A percentile compares a stretch with the other conserved stretches of the same genome.
Conservation (phyloP, 2,797 vertebrate species). For the Jordanella pulchra region DNA sequence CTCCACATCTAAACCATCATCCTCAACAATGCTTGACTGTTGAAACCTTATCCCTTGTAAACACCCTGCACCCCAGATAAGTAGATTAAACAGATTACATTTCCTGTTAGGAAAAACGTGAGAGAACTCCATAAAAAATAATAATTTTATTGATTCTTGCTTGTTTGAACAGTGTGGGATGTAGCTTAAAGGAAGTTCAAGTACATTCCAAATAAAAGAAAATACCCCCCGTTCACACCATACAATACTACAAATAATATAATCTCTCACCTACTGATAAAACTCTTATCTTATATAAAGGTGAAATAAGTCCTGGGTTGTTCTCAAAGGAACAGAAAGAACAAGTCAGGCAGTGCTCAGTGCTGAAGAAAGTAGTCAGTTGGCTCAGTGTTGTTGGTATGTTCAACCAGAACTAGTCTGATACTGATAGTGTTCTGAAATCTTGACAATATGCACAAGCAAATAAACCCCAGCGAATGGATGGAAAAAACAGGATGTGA, state of each 20-base stretch:
- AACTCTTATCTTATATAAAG: conserved; percentile 35
- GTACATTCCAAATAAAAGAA: conserved; percentile 40
- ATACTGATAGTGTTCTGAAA: conserved; percentile 25
- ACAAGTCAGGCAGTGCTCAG: conserved; percentile 58
- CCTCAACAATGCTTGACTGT: conserved; percentile 41
- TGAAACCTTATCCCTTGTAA: conserved; percentile 58
- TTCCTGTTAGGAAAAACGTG: conserved; percentile 40
- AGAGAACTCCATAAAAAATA: conserved; percentile 61
- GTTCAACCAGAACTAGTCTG: conserved; percentile 18
- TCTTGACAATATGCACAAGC: conserved; percentile 20
- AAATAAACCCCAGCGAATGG: conserved; percentile 22
- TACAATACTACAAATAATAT: conserved; percentile 31
- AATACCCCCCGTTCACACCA: conserved; percentile 14
- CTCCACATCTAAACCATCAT: conserved; percentile 37
- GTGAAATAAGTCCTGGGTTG: conserved; percentile 48
- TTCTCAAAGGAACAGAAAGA: conserved; percentile 36
- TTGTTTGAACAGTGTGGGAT: conserved; percentile 35
- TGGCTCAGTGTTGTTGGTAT: conserved; percentile 52
- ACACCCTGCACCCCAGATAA: conserved; percentile 40
- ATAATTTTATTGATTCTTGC: conserved; percentile 51
- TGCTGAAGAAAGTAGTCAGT: conserved; percentile 31
- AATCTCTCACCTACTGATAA: conserved; percentile 38
- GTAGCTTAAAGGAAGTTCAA: conserved; percentile 42
- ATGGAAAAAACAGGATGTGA: conserved; percentile 6
- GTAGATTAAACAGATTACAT: conserved; percentile 34